Conservation (phyloP, 2,797 vertebrate genomes). For the Sciurus carolinensis region DNA sequence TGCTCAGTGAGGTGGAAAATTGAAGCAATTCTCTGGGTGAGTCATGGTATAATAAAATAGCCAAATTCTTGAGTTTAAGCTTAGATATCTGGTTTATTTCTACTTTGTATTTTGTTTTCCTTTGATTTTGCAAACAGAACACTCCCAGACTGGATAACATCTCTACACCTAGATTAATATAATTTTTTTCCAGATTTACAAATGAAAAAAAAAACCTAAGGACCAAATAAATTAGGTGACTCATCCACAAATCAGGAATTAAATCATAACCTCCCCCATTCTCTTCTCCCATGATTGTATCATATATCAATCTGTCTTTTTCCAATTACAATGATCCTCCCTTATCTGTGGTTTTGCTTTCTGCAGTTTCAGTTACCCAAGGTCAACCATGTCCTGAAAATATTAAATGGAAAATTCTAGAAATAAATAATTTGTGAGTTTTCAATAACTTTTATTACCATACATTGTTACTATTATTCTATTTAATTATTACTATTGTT, state of each 20-base stretch:
- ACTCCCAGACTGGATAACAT: conserved; percentile 52
- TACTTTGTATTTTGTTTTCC: conserved; percentile 37
- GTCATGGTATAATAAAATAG: neutral
- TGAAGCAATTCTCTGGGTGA: neutral
- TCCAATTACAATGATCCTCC: neutral
- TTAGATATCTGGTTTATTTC: neutral
- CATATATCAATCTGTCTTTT: neutral
- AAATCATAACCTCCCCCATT: neutral
- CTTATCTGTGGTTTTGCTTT: neutral
- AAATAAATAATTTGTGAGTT: neutral
- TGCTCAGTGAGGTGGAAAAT: neutral
- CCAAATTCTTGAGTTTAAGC: neutral
- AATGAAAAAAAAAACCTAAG: conserved; percentile 18
- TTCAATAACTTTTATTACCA: neutral
- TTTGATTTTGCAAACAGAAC: conserved; percentile 55
- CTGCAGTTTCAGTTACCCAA: neutral
- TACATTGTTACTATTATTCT: neutral
- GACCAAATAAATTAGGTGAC: conserved; percentile 4
- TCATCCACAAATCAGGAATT: neutral
- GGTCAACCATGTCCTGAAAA: neutral
- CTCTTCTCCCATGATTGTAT: neutral
- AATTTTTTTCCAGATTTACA: conserved; percentile 34
- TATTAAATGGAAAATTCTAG: neutral
- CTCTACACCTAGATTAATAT: conserved; percentile 23
- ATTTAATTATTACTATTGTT: neutral